These are phyloP conservation scores for Delphinapterus leucas DNA, from an alignment of 2,113 vertebrate genomes.

Conservation along the genomic window DNA sequence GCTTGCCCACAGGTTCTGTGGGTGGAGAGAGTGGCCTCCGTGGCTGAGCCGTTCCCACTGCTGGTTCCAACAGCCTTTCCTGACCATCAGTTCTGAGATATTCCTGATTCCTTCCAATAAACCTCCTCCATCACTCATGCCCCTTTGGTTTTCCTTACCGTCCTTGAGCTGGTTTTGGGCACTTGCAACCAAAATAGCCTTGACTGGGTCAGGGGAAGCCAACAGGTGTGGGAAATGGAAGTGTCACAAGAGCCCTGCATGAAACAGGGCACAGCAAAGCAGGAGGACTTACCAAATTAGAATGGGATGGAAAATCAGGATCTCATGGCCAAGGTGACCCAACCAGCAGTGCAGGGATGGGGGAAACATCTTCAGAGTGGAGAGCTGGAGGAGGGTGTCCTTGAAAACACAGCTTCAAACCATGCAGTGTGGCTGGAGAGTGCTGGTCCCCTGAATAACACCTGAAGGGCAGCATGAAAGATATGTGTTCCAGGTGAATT, in stretches of 20 bases:
- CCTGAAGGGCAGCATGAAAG: fast-evolving
- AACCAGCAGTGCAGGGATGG: too few species aligned
- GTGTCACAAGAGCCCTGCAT: fast-evolving
- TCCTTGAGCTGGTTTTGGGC: not conserved
- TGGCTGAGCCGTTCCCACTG: not conserved
- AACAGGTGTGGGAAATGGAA: fast-evolving
- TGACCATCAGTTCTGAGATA: not conserved
- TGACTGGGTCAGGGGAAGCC: not conserved
- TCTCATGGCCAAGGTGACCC: not conserved
- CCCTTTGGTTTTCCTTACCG: not conserved
- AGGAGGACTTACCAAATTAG: not conserved
- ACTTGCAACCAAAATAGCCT: not conserved
- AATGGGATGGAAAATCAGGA: not conserved
- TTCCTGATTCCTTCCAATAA: not conserved
- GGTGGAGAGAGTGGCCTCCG: not conserved
- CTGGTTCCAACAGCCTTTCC: not conserved
- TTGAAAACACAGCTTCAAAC: not conserved
- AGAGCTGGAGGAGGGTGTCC: not conserved
- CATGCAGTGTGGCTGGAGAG: not conserved
- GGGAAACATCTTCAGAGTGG: not conserved
- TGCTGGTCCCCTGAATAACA: too few species aligned
- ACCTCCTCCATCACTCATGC: fast-evolving
- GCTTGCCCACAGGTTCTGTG: not conserved
- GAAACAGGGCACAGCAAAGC: not conserved
- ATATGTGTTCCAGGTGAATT: not conserved